phyloP scores from a whole-genome alignment of 1,140 invertebrate species.

The Calliphora vicina region DNA sequence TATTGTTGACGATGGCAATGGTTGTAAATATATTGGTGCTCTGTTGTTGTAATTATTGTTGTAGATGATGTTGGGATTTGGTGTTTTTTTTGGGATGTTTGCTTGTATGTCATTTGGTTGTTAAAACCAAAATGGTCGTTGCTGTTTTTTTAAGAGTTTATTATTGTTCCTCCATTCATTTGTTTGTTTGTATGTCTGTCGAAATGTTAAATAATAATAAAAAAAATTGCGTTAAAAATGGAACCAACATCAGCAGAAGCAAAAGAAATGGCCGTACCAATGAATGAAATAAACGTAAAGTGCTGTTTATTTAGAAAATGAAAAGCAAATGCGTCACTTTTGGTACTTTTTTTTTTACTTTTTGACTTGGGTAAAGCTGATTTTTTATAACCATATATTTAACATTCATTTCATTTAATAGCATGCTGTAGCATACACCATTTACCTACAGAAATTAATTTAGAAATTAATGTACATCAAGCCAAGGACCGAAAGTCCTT shows the following conservation, averaged over 20 bases:
- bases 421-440: no score
- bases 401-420: constrained; percentile 23
- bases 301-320: constrained; percentile 30
- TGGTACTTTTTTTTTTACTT: neutral
- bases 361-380: constrained; percentile 5
- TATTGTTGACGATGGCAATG: constrained; percentile 19
- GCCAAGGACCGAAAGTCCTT: no score
- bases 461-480: no score
- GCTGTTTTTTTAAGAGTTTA: constrained; percentile 24
- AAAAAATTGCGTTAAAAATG: neutral
- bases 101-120: neutral
- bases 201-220: constrained; percentile 16
- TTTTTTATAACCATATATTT: neutral
- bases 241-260: neutral
- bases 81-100: neutral
- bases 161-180: neutral
- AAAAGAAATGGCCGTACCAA: neutral
- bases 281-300: neutral
- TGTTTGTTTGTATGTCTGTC: neutral
- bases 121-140: neutral
- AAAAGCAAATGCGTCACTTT: constrained; percentile 25
- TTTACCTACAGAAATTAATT: no score
- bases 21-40: constrained; percentile 15
- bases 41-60: neutral
- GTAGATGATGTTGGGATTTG: neutral